Conservation (phyloP, 2,113 vertebrate genomes). For the Hypanus sabinus region DNA sequence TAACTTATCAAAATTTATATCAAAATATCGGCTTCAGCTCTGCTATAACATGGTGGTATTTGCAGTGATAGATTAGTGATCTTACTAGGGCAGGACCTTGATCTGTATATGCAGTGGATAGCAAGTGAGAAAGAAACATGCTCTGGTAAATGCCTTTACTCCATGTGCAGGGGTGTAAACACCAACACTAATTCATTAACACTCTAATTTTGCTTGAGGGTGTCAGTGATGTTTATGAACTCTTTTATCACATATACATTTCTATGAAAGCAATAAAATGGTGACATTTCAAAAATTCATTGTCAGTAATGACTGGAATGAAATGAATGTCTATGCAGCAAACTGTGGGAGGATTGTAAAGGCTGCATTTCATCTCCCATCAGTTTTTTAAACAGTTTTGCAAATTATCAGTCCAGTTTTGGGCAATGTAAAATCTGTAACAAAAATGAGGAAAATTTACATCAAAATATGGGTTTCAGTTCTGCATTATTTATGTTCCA, state of each 20-base stretch:
- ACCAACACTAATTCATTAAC: background rate
- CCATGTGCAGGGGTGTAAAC: background rate
- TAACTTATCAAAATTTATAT: too few species aligned
- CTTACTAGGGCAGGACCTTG: too few species aligned
- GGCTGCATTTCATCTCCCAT: conserved; percentile 1
- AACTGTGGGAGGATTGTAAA: conserved; percentile 11
- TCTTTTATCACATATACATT: background rate
- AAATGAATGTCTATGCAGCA: conserved; percentile 20
- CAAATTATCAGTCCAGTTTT: background rate
- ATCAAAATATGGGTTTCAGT: background rate
- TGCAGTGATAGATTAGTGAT: too few species aligned
- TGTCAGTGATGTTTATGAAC: background rate
- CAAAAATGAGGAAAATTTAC: background rate
- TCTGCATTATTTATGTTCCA: background rate
- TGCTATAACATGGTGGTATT: too few species aligned
- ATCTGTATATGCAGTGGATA: background rate
- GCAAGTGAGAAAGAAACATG: background rate
- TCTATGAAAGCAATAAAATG: conserved; percentile 13
- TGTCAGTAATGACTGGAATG: background rate
- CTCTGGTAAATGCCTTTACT: background rate
- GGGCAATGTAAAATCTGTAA: background rate
- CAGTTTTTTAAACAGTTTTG: background rate
- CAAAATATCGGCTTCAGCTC: too few species aligned
- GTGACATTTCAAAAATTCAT: conserved; percentile 34
- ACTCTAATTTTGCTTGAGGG: background rate